phyloP scores from a whole-genome alignment of 2,888 invertebrate species.

The Pyrrhia umbra region DNA sequence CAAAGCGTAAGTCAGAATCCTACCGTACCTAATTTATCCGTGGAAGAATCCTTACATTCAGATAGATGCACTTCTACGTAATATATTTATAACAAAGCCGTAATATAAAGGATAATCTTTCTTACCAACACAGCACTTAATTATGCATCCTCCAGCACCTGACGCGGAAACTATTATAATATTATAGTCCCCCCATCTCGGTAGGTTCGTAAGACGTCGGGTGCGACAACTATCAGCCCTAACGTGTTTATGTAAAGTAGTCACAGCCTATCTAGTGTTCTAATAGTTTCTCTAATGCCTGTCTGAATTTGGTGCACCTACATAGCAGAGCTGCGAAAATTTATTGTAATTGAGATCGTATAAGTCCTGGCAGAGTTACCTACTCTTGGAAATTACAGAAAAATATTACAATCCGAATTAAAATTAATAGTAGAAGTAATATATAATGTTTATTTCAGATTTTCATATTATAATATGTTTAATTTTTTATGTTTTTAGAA shows the following conservation, averaged over 20 bases:
- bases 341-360: neutral
- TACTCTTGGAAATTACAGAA: neutral
- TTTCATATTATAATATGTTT: no score
- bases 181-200: constrained; percentile 60
- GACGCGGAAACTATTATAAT: constrained; percentile 73
- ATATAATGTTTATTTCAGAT: no score
- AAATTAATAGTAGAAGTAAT: no score
- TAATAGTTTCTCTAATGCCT: constrained; percentile 47
- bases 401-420: no score
- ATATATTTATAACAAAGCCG: neutral
- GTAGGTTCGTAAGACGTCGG: constrained; percentile 57
- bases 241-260: constrained; percentile 76
- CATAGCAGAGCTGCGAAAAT: neutral
- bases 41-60: neutral
- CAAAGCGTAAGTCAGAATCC: constrained; percentile 4
- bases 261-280: constrained; percentile 56
- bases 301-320: constrained; percentile 10
- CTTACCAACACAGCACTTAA: constrained; percentile 55
- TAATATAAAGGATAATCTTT: constrained; percentile 11
- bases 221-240: constrained; percentile 65
- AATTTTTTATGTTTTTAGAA: no score
- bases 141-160: constrained; percentile 70
- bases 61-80: neutral
- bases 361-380: neutral
- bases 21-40: neutral